phyloP scores from a whole-genome alignment of 1,140 invertebrate genomes.

The Gonatopus flavifemur region DNA sequence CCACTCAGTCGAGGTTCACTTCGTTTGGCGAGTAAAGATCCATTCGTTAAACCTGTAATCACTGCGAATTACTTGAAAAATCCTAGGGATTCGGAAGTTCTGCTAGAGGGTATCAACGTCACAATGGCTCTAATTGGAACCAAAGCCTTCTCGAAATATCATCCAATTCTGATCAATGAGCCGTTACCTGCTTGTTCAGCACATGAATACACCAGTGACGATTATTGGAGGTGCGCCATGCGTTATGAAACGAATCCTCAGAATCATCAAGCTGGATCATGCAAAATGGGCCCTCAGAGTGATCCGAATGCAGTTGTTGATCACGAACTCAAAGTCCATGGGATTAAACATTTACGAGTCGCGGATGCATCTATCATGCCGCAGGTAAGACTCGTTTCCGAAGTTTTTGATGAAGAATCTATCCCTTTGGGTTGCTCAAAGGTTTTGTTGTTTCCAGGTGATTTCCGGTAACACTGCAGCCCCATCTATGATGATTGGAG shows the following conservation, averaged over 20 bases:
- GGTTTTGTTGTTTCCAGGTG: constrained; percentile 23
- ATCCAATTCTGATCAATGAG: constrained; percentile 22
- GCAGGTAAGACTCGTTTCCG: constrained; percentile 22
- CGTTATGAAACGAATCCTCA: constrained; percentile 53
- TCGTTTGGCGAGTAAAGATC: constrained; percentile 54
- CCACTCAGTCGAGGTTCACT: constrained; percentile 69
- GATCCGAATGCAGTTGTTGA: constrained; percentile 59
- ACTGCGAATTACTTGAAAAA: constrained; percentile 62
- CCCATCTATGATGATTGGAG: constrained; percentile 62
- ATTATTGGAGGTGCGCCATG: constrained; percentile 62
- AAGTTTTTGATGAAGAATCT: too few relatives aligned
- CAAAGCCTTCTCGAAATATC: constrained; percentile 30
- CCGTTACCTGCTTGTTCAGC: constrained; percentile 29
- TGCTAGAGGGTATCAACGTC: constrained; percentile 49
- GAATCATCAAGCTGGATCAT: constrained; percentile 63
- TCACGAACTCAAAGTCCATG: constrained; percentile 49
- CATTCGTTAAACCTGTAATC: constrained; percentile 60
- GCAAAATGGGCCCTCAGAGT: constrained; percentile 60
- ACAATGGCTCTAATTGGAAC: constrained; percentile 38
- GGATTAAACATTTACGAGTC: constrained; percentile 54
- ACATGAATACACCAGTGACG: constrained; percentile 39
- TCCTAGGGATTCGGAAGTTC: constrained; percentile 46
- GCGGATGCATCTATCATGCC: constrained; percentile 56
- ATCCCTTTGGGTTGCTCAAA: background rate
- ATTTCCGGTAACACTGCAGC: constrained; percentile 58